Percentiles rank a stretch among this genome's conserved stretches.
These are phyloP conservation scores for Leuciscus idus DNA, from an alignment of 2,113 vertebrate genomes.

Conservation along the genomic window DNA sequence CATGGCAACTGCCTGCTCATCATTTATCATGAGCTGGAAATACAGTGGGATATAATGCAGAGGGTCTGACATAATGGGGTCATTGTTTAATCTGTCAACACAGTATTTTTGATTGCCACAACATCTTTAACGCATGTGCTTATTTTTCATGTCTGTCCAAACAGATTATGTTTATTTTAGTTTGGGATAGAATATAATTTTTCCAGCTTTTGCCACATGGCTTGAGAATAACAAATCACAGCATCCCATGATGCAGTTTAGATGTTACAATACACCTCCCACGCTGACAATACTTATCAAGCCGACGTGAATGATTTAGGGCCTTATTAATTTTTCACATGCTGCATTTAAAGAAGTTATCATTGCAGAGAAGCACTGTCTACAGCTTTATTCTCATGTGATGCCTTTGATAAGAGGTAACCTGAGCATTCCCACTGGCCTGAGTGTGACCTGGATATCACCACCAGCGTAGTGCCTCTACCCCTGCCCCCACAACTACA, in stretches of 20 bases:
- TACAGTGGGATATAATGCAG: slow-evolving; percentile 19
- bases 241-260: not conserved
- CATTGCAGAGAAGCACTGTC: not conserved
- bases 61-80: slow-evolving; percentile 40
- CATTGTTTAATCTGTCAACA: slow-evolving; percentile 45
- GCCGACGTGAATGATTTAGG: not conserved
- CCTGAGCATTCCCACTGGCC: not conserved
- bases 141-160: not conserved
- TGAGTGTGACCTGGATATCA: slow-evolving; percentile 10
- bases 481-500: not conserved
- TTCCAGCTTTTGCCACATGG: not conserved
- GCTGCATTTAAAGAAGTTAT: not conserved
- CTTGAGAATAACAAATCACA: not conserved
- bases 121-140: not conserved
- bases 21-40: slow-evolving; percentile 34
- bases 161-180: slow-evolving; percentile 4
- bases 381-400: not conserved
- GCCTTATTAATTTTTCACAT: slow-evolving; percentile 10
- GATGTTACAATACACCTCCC: slow-evolving; percentile 2
- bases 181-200: not conserved
- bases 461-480: not conserved
- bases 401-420: not conserved
- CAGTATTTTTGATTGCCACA: slow-evolving; percentile 4
- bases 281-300: not conserved
- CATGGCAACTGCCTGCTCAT: slow-evolving; percentile 59